Conservation (phyloP, 1,140 invertebrate genomes). For the Drosophila albomicans region DNA sequence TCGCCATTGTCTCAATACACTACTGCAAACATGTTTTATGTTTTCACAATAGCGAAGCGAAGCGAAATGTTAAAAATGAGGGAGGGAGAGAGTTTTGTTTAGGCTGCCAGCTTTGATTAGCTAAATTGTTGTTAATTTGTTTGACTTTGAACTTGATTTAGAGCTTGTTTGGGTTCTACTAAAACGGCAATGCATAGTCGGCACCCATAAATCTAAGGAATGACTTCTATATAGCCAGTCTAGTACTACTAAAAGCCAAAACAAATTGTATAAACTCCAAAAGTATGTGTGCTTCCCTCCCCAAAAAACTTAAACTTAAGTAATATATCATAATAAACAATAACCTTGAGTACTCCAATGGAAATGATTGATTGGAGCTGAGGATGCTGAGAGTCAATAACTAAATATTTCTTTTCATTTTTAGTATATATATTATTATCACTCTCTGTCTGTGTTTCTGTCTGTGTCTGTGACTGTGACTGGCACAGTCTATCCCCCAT, state of each 20-base stretch:
- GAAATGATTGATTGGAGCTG: slow-evolving; percentile 21
- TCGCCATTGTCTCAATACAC: slow-evolving; percentile 3
- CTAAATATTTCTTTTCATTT: slow-evolving; percentile 5
- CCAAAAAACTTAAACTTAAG: neutral
- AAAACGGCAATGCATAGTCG: slow-evolving; percentile 46
- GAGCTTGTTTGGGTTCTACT: slow-evolving; percentile 62
- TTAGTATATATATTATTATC: neutral
- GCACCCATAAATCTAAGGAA: slow-evolving; percentile 31
- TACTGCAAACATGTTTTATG: slow-evolving; percentile 57
- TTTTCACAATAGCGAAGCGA: slow-evolving; percentile 8
- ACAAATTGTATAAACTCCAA: neutral
- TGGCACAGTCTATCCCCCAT: slow-evolving; percentile 58
- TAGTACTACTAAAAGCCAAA: neutral
- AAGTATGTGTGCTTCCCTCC: neutral
- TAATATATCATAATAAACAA: neutral
- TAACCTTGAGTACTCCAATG: slow-evolving; percentile 4
- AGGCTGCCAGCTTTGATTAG: slow-evolving; percentile 61
- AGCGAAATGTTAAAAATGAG: neutral
- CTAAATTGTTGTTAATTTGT: slow-evolving; percentile 79
- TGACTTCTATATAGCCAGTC: slow-evolving; percentile 1
- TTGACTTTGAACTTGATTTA: slow-evolving; percentile 83
- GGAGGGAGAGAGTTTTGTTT: slow-evolving; percentile 20
- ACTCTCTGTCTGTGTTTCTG: neutral
- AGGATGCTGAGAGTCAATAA: neutral
- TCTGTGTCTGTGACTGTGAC: slow-evolving; percentile 12